Base-by-base conservation (phyloP, 2,113 vertebrate genomes). In the Strix uralensis region DNA sequence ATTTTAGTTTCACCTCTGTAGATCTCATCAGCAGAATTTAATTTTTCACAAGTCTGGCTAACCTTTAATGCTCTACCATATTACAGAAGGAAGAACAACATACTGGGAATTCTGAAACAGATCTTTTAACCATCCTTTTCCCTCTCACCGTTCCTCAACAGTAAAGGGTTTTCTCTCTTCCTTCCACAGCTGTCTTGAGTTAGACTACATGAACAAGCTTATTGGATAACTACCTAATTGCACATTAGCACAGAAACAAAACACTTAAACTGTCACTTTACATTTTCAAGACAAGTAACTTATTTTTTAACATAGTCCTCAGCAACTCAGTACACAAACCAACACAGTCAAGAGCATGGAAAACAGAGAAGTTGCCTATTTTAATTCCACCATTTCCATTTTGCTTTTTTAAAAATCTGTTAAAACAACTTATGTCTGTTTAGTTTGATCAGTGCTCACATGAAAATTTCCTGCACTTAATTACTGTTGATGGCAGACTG, bases 181-280 rank as follows among this genome's bases (percentile, higher is more conserved):
- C 86, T 67, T 54, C 65, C 83, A 89, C 97, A 97, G 96, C 97
- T 98, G 97, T 88, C 92, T 97, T 36, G 17, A 96, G 94, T 98
- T 97, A 97, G 88, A 62, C 79, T 58, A 96, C 96, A 96, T 20
- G 92, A 94, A 96, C 77, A 65, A 87, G 67, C 90, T 97, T 96
- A 97, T 96, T 97, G 97, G 97, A 96, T 98, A 97, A 98, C 88
- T 46, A 97, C 93, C 93, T 97, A 97, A 97, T 96, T 93, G 97
- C 96, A 97, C 94, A 96, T 97, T 96, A 97, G 92, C 94, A 93
- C 94, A 81, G 92, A 97, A 97, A 95, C 92, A 92, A 96, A 94
- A 84, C 87, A 54, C 94, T 98, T 95, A 91, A 96, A 92, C 95
- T 89, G 96, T 97, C 97, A 96, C 92, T 97, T 97, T 27, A 36